Evolutionary conservation across 2,797 vertebrate genomes (phyloP), one percentile per base, ranked within the genome.

Genomic region (Semaprochilodus insignis): DNA sequence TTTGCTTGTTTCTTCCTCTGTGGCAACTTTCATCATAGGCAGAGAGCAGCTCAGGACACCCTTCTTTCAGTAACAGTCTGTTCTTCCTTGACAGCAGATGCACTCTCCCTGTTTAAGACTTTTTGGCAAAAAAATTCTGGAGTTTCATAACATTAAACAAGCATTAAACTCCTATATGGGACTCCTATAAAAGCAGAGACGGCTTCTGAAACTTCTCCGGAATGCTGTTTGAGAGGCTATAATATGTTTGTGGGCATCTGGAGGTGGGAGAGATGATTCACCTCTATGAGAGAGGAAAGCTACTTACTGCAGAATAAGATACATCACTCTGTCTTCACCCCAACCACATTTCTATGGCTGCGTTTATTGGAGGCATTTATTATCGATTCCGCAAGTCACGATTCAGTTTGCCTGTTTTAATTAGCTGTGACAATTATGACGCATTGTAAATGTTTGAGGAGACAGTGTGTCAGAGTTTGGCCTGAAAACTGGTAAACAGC

Each of bases 181-280:
- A 71, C 51, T 34, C n/a, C n/a, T n/a, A n/a, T n/a, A 31, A 11
- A 55, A 40, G 48, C 48, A 31, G 23, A 19, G 17, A 13, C 2
- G 0, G 4, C 25, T 31, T 34, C 25, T 8, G 25, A 55, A 57
- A 60, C 48, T 48, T 77, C 57, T 51, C 70, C 51, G 44, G 48
- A 62, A 34, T 11, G n/a, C 71, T 52, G 52, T 74, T 57, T n/a
- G 54, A 25, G 27, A 31, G 60, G 17, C 60, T 78, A 57, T 66
- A 83, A 78, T 23, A 48, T 74, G 70, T 74, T 83, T 55, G 71
- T 79, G 52, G 69, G 54, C n/a, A 59, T 44, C 14, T 67, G 70
- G 62, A 73, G 81, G 52, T 59, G 62, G 72, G 60, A 74, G 44
- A 74, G 52, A 74, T 67, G 62, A 66, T 67, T 65, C 27, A 54